Percentiles rank a stretch among this genome's conserved stretches.
phyloP scores from a whole-genome alignment of 1,140 invertebrate species.

The Cyphomyrmex costatus region DNA sequence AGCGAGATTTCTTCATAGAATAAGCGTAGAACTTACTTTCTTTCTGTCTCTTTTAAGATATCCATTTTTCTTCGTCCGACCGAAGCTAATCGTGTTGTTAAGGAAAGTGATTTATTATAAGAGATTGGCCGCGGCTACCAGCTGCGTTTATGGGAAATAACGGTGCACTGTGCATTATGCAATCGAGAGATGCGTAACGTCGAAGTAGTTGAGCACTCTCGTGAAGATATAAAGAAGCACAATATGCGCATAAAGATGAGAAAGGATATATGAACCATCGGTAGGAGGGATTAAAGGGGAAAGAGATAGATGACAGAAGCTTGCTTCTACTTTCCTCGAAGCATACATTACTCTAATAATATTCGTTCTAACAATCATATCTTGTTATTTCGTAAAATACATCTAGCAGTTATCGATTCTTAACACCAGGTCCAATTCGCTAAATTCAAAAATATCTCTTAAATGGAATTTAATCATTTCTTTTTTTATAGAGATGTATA shows the following conservation, averaged over 20 bases:
- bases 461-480: not conserved
- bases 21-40: not conserved
- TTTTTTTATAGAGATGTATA: not conserved
- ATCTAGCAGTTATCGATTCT: constrained; percentile 11
- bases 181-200: constrained; percentile 54
- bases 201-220: constrained; percentile 14
- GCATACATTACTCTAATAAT: constrained; percentile 42
- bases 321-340: constrained; percentile 35
- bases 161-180: constrained; percentile 44
- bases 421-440: not conserved
- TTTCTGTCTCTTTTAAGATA: constrained; percentile 36
- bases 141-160: constrained; percentile 53
- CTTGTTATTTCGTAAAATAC: constrained; percentile 12
- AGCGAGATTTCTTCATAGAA: not conserved
- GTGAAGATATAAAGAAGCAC: constrained; percentile 17
- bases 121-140: constrained; percentile 34
- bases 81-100: constrained; percentile 43
- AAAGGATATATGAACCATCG: constrained; percentile 39
- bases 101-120: constrained; percentile 61
- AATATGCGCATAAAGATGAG: constrained; percentile 63
- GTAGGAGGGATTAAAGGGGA: constrained; percentile 2
- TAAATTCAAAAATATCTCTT: not conserved
- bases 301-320: constrained; percentile 42
- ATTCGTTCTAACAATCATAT: not conserved
- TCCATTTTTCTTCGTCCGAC: constrained; percentile 29